Evolutionary conservation across 2,888 invertebrate genomes (phyloP).

Genomic region (Platerodrilus igneus): DNA sequence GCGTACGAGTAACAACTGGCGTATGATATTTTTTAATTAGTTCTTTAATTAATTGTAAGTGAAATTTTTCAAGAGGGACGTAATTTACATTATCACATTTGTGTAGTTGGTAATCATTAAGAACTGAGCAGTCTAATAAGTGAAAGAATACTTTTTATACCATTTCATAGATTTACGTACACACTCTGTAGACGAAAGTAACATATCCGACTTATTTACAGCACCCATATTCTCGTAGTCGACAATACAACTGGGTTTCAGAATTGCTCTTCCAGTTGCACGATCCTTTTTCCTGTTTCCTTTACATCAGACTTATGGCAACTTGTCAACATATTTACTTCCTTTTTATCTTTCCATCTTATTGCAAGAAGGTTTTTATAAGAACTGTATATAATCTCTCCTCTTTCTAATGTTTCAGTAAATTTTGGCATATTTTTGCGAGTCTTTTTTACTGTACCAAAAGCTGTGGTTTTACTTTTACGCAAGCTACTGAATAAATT

Average conservation of each 20-base stretch:
- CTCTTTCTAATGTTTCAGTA: not conserved
- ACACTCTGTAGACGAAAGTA: constrained; percentile 20
- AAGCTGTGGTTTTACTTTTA: constrained; percentile 22
- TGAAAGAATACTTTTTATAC: constrained; percentile 23
- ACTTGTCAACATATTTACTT: constrained; percentile 31
- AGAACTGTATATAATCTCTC: not conserved
- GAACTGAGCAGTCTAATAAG: constrained; percentile 5
- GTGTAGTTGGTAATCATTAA: constrained; percentile 16
- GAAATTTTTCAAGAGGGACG: constrained; percentile 22
- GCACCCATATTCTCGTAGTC: constrained; percentile 35
- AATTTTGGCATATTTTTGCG: constrained; percentile 30
- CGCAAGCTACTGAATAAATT: constrained; percentile 10
- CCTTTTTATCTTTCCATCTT: constrained; percentile 36
- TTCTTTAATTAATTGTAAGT: constrained; percentile 20
- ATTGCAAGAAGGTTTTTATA: constrained; percentile 26
- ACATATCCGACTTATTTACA: constrained; percentile 32
- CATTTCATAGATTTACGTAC: constrained; percentile 16
- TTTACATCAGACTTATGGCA: constrained; percentile 22
- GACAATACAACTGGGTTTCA: constrained; percentile 32
- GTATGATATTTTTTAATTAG: constrained; percentile 20
- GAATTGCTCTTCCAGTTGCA: constrained; percentile 20
- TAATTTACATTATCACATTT: constrained; percentile 20
- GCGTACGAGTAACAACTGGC: no score
- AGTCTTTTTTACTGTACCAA: constrained; percentile 30
- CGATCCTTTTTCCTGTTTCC: constrained; percentile 16